Evolutionary conservation across 2,888 invertebrate species (phyloP).

Genomic region (Nephrotoma guestfalica): DNA sequence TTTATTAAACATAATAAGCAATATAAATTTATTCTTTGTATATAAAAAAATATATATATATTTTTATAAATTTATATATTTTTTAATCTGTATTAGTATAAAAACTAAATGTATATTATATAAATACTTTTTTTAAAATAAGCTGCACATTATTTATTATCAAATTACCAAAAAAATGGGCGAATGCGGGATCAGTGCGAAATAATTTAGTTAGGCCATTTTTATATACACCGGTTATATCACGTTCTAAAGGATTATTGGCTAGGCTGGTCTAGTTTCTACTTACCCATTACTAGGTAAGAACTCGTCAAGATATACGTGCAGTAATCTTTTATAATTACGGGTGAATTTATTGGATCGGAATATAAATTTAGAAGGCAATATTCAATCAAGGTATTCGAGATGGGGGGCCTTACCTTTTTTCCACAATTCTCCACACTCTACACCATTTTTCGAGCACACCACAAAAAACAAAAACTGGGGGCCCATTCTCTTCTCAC

Average conservation of each 20-base stretch:
- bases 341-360: too few relatives aligned
- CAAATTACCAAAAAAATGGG: not conserved
- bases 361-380: too few relatives aligned
- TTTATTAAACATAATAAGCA: not conserved
- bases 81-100: not conserved
- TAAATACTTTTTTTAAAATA: not conserved
- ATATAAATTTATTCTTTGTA: not conserved
- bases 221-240: too few relatives aligned
- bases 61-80: not conserved
- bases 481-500: not conserved
- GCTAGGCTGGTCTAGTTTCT: too few relatives aligned
- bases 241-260: too few relatives aligned
- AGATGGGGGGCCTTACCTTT: not conserved
- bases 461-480: not conserved
- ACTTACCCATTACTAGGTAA: too few relatives aligned
- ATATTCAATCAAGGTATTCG: too few relatives aligned
- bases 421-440: not conserved
- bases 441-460: not conserved
- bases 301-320: too few relatives aligned
- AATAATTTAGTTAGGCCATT: not conserved
- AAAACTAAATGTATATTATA: not conserved
- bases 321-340: too few relatives aligned
- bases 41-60: not conserved
- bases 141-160: not conserved
- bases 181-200: not conserved